Conservation (phyloP, 2,888 invertebrate genomes). For the Lobophora halterata region DNA sequence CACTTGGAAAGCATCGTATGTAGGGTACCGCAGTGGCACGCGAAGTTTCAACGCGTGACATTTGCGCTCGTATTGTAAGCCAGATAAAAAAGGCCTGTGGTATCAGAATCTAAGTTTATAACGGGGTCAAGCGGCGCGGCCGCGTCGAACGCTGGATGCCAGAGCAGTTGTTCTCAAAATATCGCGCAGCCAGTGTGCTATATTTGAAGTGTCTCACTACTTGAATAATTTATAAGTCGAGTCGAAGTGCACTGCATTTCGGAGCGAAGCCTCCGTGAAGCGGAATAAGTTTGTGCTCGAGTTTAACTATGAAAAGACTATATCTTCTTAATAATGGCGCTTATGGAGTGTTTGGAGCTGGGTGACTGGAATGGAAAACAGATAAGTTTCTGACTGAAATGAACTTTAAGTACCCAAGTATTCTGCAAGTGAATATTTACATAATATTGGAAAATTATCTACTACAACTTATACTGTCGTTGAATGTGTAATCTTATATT, state of each 20-base stretch:
- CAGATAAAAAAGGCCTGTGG: conserved; percentile 23
- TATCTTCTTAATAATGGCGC: conserved; percentile 24
- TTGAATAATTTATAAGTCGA: conserved; percentile 78
- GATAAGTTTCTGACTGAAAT: conserved; percentile 14
- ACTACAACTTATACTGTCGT: no score
- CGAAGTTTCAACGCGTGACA: conserved; percentile 6
- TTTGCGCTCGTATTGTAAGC: conserved; percentile 14
- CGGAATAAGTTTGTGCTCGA: conserved; percentile 51
- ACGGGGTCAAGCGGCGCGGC: conserved; percentile 49
- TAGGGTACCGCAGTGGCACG: background rate
- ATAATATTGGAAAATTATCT: no score
- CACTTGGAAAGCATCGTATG: no score
- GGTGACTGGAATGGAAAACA: conserved; percentile 16
- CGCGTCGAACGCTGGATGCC: conserved; percentile 31
- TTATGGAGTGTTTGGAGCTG: conserved; percentile 16
- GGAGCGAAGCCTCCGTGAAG: conserved; percentile 54
- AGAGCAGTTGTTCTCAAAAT: conserved; percentile 65
- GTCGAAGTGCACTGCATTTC: conserved; percentile 68
- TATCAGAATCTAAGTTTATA: conserved; percentile 36
- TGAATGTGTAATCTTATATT: no score
- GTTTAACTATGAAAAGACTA: conserved; percentile 37
- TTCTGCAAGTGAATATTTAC: background rate
- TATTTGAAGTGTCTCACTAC: conserved; percentile 76
- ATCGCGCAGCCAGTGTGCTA: conserved; percentile 65
- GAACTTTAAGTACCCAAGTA: conserved; percentile 3